Evolutionary conservation across 2,888 invertebrate species (phyloP), one percentile per base, ranked within the genome.

Genomic region (Himalopsyche anomala): DNA sequence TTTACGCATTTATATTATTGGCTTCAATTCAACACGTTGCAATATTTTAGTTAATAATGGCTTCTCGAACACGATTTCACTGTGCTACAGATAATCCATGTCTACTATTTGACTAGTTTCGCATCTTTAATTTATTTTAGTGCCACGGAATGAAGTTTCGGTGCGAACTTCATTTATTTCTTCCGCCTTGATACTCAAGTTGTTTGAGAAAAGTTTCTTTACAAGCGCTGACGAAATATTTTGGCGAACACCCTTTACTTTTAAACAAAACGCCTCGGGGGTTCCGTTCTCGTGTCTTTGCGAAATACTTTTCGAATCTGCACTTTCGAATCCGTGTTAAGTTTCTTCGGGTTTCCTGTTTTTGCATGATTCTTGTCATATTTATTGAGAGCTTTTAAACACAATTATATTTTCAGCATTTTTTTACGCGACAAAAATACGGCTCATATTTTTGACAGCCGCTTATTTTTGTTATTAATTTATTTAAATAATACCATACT

Each of bases 151-250:
- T 84, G 81, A 81, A 42, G 69, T 84, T 81, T 84, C 69, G 56
- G 15, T n/a, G 12, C n/a, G 56, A 42, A 80, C 80, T 81, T 55
- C 80, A 80, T 80, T 84, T 84, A 80, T 84, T 51, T 45, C 81
- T 19, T 69, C 55, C 56, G 55, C 82, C 56, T 55, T 82, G 36
- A 82, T 56, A 54, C 55, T 36, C 1, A 40, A 15, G 38, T 80
- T 80, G 51, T 80, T 19, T 80, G 80, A 28, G 15, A 80, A 80
- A 80, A 80, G 19, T 80, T 80, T 74, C n/a, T 28, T 28, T 19
- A 80, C 80, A 74, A 45, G 80, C 80, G 80, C 80, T 42, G 51
- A 42, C 80, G 45, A 51, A 80, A 80, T 45, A 80, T 80, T 80
- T 80, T 42, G 45, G 51, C 19, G 28, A 80, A 36, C 80, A 51